Conservation (phyloP, 2,888 invertebrate genomes). For the Camptogramma bilineatum region DNA sequence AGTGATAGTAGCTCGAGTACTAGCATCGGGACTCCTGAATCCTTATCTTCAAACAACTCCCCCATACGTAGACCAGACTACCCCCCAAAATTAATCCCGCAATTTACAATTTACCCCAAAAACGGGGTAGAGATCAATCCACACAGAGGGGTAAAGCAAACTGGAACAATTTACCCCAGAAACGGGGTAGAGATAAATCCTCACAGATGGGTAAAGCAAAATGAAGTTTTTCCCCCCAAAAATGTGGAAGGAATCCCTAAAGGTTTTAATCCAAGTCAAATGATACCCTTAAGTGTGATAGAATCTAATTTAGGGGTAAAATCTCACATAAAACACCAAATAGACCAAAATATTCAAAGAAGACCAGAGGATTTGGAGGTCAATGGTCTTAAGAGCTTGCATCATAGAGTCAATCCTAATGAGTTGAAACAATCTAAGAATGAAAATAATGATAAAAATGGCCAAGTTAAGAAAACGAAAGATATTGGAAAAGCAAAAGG, state of each 20-base stretch:
- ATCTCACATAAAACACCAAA: not conserved
- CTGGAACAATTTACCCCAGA: not conserved
- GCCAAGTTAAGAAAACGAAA: not conserved
- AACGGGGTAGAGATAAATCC: not conserved
- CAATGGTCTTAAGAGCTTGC: not conserved
- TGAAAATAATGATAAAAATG: not conserved
- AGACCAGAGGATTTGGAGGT: not conserved
- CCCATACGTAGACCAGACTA: not conserved
- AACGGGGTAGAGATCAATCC: not conserved
- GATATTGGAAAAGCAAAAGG: not conserved
- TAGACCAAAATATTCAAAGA: not conserved
- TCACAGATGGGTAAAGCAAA: too few species aligned
- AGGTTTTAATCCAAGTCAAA: not conserved
- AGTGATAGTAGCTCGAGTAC: slow-evolving; percentile 1
- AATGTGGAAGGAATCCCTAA: not conserved
- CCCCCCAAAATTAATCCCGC: not conserved
- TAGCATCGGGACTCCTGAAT: not conserved
- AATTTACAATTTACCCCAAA: not conserved
- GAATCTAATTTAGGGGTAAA: not conserved
- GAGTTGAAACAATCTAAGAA: not conserved
- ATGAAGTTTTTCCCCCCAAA: not conserved
- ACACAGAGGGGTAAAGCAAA: not conserved
- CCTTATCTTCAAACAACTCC: not conserved
- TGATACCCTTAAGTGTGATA: not conserved
- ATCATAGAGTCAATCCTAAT: not conserved